Evolutionary conservation across 2,797 vertebrate genomes (phyloP).

Genomic region (Glyptemys insculpta): DNA sequence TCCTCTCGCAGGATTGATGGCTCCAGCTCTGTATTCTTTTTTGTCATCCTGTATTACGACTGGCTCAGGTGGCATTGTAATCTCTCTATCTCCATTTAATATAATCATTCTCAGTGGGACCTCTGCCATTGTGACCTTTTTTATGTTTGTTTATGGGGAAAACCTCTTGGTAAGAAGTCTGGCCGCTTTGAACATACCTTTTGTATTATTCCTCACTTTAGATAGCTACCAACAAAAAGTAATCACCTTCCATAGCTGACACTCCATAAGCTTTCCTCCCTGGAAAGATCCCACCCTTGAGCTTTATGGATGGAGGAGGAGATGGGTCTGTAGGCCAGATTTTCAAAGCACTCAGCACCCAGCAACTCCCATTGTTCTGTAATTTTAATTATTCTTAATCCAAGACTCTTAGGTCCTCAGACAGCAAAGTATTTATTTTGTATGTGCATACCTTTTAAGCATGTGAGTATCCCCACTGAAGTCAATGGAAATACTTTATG

Average conservation of each 20-base stretch:
- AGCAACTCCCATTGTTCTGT: background rate
- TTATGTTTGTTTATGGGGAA: no score
- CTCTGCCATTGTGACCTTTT: no score
- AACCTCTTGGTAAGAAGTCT: no score
- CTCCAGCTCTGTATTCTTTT: no score
- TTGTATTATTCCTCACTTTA: no score
- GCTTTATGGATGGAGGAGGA: background rate
- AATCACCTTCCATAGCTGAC: background rate
- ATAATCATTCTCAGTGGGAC: no score
- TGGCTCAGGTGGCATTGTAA: no score
- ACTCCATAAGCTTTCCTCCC: background rate
- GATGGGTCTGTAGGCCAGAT: background rate
- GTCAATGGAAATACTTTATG: background rate
- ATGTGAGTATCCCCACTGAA: rapidly evolving
- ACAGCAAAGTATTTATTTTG: background rate
- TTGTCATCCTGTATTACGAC: no score
- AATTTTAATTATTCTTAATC: background rate
- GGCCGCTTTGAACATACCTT: no score
- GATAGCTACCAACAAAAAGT: background rate
- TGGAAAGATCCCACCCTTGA: rapidly evolving
- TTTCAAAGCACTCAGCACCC: background rate
- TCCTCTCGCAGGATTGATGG: no score
- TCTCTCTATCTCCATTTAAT: no score
- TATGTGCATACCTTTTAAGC: background rate
- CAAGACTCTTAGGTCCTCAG: background rate